phyloP scores from a whole-genome alignment of 2,113 vertebrate species.

The Cettia cetti region DNA sequence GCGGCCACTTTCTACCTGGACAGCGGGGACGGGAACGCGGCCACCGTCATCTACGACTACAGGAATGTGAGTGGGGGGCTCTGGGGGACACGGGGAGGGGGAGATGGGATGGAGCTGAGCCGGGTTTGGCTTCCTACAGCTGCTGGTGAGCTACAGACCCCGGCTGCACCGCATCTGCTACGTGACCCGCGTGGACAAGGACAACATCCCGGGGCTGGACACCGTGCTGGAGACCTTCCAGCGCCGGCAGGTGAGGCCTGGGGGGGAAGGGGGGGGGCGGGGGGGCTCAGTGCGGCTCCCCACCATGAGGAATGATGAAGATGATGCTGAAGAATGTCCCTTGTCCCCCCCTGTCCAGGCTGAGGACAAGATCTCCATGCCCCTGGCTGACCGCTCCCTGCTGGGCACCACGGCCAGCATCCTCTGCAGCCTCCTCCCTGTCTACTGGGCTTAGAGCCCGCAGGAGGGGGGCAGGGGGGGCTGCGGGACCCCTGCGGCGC shows the following conservation, averaged over 20 bases:
- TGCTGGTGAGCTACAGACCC: conserved; percentile 72
- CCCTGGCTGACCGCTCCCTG: conserved; percentile 20
- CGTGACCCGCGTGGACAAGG: conserved; percentile 61
- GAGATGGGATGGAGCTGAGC: accelerated
- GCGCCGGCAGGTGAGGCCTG: conserved; percentile 47
- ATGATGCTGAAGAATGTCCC: neutral
- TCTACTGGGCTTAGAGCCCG: conserved; percentile 70
- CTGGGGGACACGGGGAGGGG: accelerated
- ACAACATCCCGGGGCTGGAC: conserved; percentile 68
- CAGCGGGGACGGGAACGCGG: neutral
- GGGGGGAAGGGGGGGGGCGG: too few relatives aligned
- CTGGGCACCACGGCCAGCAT: conserved; percentile 64
- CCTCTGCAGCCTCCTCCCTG: conserved; percentile 65
- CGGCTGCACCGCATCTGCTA: conserved; percentile 55
- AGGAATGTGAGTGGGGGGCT: neutral
- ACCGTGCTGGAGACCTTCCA: conserved; percentile 34
- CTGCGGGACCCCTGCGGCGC: too few relatives aligned
- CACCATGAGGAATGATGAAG: neutral
- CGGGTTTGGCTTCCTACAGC: conserved; percentile 1
- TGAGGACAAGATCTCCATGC: neutral
- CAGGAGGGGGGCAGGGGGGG: too few relatives aligned
- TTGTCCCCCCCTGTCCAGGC: neutral
- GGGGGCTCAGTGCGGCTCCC: accelerated
- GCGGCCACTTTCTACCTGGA: conserved; percentile 46
- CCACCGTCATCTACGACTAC: conserved; percentile 24